A percentile compares a stretch with the other conserved stretches of the same genome.
Conservation (phyloP, 2,888 invertebrate genomes). For the Heliconius aoede region DNA sequence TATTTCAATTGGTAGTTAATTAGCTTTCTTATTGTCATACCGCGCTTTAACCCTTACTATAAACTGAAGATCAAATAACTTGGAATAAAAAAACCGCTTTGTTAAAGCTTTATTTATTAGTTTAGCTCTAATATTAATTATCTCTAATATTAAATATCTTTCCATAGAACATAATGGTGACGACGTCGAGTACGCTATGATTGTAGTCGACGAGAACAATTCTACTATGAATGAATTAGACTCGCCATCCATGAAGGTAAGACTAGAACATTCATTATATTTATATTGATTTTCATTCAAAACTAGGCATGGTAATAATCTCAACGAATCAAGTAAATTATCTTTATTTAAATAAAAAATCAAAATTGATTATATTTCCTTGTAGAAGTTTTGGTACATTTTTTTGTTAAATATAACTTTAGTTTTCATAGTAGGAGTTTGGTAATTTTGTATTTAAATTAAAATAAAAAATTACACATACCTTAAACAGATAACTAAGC, state of each 20-base stretch:
- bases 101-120: constrained; percentile 68
- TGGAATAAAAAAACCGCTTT: constrained; percentile 58
- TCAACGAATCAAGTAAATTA: constrained; percentile 18
- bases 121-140: not conserved
- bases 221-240: constrained; percentile 92
- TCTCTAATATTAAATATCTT: constrained; percentile 31
- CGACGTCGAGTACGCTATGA: constrained; percentile 94
- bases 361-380: constrained; percentile 15
- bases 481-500: constrained; percentile 27
- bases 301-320: constrained; percentile 38
- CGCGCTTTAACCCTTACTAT: constrained; percentile 13
- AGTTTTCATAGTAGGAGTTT: not conserved
- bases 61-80: not conserved
- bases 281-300: constrained; percentile 25
- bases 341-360: not conserved
- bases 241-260: constrained; percentile 93
- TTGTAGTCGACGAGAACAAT: constrained; percentile 95
- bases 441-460: constrained; percentile 28
- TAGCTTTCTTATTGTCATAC: constrained; percentile 1
- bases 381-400: constrained; percentile 28
- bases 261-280: constrained; percentile 21
- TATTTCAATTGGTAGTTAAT: constrained; percentile 12
- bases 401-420: constrained; percentile 33
- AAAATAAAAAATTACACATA: constrained; percentile 22
- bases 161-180: constrained; percentile 85